Base-by-base conservation (phyloP, 2,888 invertebrate genomes). In the Laspeyria flexula region DNA sequence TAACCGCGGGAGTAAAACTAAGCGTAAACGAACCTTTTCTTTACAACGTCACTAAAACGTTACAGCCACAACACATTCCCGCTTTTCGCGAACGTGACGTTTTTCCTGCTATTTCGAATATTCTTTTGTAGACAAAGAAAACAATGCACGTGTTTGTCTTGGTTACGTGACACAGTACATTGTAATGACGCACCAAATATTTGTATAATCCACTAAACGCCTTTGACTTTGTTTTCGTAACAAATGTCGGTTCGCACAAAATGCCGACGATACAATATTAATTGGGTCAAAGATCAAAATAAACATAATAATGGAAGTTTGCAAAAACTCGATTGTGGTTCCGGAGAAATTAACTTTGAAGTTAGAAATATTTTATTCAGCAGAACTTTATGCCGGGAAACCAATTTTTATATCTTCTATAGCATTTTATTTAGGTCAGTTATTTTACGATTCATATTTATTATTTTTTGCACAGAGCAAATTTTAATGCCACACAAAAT, bases 11-110 rank as follows among this genome's bases (percentile, higher is more conserved):
- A 59, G 65, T 71, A 71, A 67, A 73, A 66, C 61, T 66, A 71
- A 75, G 69, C 75, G 68, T 66, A 70, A 73, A 68, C 60, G 62
- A 72, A 77, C 79, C 79, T 71, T 79, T 78, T 77, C 73, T 83
- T 83, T 78, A 82, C 71, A 77, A 73, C 80, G 62, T 61, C 68
- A 78, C 73, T 83, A 81, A 84, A 85, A 83, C 69, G 75, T 79
- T 75, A 81, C 75, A 71, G 67, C 76, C 75, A 61, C 73, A 70
- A 69, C 65, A 73, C 63, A 74, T 73, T 74, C 69, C 64, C 66
- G 45, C 60, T 55, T 60, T 60, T 53, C 34, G 57, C 48, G 58
- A 52, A 54, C 60, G 44, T 58, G 44, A 66, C 58, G 55, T 52
- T 67, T 59, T 60, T 37, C 43, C 46, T 51, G 33, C 29, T 49